Percentiles rank a stretch among this genome's conserved stretches.
Evolutionary conservation across 2,113 vertebrate genomes (phyloP).

Genomic region (Rhizomys pruinosus): DNA sequence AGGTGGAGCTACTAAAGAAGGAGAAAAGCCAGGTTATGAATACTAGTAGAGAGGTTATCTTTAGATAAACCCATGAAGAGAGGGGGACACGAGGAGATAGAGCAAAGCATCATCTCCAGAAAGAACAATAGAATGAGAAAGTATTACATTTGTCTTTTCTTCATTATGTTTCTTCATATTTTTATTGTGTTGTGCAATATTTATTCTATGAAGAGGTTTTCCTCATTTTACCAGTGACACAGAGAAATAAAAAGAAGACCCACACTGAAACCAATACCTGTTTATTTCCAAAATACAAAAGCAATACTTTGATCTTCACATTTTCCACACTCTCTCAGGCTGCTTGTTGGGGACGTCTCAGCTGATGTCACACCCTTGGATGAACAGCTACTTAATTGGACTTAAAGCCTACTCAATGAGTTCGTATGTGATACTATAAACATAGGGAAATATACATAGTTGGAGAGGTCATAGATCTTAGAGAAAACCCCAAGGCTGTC

Average conservation of each 20-base stretch:
- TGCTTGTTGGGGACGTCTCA: background rate
- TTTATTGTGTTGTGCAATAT: background rate
- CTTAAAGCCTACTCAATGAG: too few species aligned
- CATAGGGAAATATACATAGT: too few species aligned
- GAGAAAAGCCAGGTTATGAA: background rate
- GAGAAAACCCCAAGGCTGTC: too few species aligned
- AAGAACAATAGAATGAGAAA: background rate
- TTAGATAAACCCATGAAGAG: background rate
- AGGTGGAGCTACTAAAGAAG: background rate
- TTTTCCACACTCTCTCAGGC: background rate
- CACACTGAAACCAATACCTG: background rate
- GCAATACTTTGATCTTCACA: background rate
- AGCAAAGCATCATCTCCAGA: background rate
- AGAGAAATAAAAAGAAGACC: conserved; percentile 6
- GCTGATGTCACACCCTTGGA: fast-evolving
- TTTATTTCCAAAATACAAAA: background rate
- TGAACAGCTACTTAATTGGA: too few species aligned
- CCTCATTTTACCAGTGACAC: background rate
- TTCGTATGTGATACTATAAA: too few species aligned
- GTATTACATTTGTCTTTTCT: background rate
- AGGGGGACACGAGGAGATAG: background rate
- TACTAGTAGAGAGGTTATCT: background rate
- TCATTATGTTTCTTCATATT: background rate
- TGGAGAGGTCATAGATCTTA: too few species aligned
- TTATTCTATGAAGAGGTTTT: background rate